Evolutionary conservation across 1,140 invertebrate genomes (phyloP), one percentile per base, ranked within the genome.

Genomic region (Coenobita brevimanus): DNA sequence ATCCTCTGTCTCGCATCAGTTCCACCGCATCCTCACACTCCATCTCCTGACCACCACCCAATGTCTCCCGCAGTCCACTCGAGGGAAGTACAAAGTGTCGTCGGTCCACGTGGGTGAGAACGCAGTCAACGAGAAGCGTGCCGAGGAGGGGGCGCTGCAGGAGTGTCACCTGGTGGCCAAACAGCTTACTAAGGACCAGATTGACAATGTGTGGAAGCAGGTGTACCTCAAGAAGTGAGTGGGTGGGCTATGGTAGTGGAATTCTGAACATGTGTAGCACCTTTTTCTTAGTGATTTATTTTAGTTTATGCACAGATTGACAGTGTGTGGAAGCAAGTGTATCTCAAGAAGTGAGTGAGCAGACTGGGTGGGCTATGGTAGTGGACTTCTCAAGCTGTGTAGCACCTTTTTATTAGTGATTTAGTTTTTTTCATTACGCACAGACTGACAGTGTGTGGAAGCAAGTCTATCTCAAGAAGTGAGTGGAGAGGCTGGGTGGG

Each of bases 111-210:
- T 24, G 0, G 76, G 78, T 1, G 85, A 87, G 24, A 80, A 87
- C 27, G 85, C 78, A 3, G 62, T 43, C 64, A 87, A 87, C 43
- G 85, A 87, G 33, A 17, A 21, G 36, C 2, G 38, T 30, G 73
- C 24, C 33, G 46, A 76, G 41, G 78, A 78, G 36, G 73, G 75
- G 0, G 75, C 75, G 27, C 79, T 87, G 75, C 85, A 87, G 41
- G 62, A 87, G 36, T 87, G 85, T 33, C 85, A 87, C n/a, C 76
- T 87, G 41, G 78, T 87, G 27, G 60, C 75, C 15, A 79, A 71
- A 24, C 76, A 30, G 21, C 50, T 71, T 38, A 46, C 85, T n/a
- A 69, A 79, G 30, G 62, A 62, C n/a, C 73, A 85, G 30, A 80
- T 36, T 27, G 71, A 87, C 41, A 36, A 87, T 10, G 85, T 87